Percentiles rank a stretch among this genome's conserved stretches.
Evolutionary conservation across 2,797 vertebrate genomes (phyloP).

Genomic region (Phalanger gymnotis): DNA sequence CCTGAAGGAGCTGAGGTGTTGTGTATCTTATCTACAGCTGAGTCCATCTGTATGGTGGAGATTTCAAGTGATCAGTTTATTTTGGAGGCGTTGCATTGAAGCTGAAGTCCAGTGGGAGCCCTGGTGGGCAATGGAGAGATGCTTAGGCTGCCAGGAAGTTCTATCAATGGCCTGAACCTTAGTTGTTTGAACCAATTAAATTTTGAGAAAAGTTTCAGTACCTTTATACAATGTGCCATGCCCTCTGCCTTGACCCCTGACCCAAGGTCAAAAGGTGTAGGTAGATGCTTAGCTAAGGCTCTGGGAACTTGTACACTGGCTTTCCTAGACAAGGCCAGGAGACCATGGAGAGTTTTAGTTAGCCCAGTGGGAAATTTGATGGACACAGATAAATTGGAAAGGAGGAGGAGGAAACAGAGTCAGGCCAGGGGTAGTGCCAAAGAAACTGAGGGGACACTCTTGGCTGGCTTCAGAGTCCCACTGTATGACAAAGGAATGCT

Average conservation of each 20-base stretch:
- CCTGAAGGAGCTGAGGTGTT: no score
- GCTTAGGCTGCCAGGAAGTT: not conserved
- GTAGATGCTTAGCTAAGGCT: not conserved
- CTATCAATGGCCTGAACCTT: not conserved
- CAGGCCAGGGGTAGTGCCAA: not conserved
- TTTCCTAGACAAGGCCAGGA: not conserved
- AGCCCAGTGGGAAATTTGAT: not conserved
- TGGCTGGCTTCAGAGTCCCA: not conserved
- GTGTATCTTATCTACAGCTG: no score
- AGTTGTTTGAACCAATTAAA: not conserved
- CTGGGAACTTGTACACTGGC: not conserved
- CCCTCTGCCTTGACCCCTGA: not conserved
- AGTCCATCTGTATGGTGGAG: no score
- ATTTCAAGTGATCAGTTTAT: no score
- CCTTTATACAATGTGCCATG: not conserved
- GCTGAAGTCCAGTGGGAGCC: no score
- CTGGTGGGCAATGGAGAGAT: no score
- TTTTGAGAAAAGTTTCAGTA: not conserved
- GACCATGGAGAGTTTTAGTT: not conserved
- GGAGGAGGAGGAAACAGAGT: not conserved
- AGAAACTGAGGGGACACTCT: not conserved
- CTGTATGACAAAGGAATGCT: not conserved
- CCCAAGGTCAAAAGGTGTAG: not conserved
- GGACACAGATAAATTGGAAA: not conserved
- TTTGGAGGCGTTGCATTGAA: no score